Base-by-base conservation (phyloP, 2,797 vertebrate genomes). In the Pseudochirops cupreus region DNA sequence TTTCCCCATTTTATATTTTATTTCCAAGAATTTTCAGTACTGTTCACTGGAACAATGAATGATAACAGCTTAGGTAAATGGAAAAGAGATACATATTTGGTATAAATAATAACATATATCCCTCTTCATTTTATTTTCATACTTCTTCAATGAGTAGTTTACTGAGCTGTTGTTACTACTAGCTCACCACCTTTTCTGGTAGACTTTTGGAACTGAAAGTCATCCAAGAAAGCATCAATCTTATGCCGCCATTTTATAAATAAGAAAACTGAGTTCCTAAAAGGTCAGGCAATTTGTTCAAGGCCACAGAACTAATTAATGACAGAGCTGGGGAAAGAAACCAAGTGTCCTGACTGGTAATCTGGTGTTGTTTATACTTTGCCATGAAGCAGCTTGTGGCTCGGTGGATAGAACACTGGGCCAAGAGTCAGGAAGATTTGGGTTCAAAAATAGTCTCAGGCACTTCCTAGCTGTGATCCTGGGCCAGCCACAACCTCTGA, bases 11-110 rank as follows among this genome's bases (percentile, higher is more conserved):
- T 56, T 26, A 56, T n/a, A 31, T n/a, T 90, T 59, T 67, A 62
- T 91, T 90, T 96, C 39, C 10, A 95, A 94, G 46, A 92, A 13
- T 90, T 94, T 93, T 89, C 46, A 93, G n/a, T 94, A 91, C 57
- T 91, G 33, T 93, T 93, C 39, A 24, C 90, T 74, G 53, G 91
- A 96, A 91, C 90, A 62, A 91, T 91, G 92, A 95, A 90, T 1
- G 46, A 16, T 46, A 87, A 46, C 18, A 82, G 29, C 7, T 74
- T 87, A 87, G 9, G 9, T 26, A 87, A 87, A 87, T 50, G 74
- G 74, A 11, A 26, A 90, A 95, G 39, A 39, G 0, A 92, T 52
- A 28, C 91, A 59, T 16, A 56, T 16, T 91, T 67, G 46, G 53
- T 53, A 5, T 54, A 53, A 54, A 67, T 93, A 62, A 93, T 46